Conservation (phyloP, 2,113 vertebrate species). For the Malurus elegans region DNA sequence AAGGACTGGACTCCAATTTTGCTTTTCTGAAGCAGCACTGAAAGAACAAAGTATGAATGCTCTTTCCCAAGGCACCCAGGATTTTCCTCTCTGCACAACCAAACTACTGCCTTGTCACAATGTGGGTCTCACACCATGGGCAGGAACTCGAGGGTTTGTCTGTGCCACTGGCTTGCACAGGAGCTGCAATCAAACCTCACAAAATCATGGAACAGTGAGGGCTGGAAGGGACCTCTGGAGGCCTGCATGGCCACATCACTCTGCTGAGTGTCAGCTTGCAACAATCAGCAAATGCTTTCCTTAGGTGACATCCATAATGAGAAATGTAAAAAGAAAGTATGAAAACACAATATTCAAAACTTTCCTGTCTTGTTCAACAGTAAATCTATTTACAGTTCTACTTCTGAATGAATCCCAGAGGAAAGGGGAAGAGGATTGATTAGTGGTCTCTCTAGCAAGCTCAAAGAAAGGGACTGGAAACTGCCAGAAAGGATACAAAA, state of each 20-base stretch:
- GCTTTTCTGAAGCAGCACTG: not conserved
- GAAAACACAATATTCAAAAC: constrained; percentile 22
- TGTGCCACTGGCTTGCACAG: not conserved
- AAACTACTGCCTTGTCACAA: not conserved
- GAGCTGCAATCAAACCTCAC: not conserved
- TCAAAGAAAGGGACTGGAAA: not conserved
- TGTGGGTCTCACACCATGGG: not conserved
- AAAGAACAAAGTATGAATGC: not conserved
- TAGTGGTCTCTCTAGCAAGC: not conserved
- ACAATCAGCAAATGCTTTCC: not conserved
- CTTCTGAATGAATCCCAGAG: not conserved
- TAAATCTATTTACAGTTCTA: not conserved
- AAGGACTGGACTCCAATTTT: not conserved
- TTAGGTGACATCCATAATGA: not conserved
- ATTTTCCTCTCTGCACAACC: not conserved
- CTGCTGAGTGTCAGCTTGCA: not conserved
- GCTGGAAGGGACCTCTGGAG: not conserved
- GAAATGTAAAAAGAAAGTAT: not conserved
- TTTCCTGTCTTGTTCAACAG: not conserved
- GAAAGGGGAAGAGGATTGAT: not conserved
- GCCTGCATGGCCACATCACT: not conserved
- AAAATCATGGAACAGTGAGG: not conserved
- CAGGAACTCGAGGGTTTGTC: not conserved
- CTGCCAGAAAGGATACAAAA: not conserved
- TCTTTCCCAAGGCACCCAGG: not conserved